These are phyloP conservation scores for Pituophis catenifer DNA, from an alignment of 2,113 vertebrate genomes.

Conservation along the genomic window DNA sequence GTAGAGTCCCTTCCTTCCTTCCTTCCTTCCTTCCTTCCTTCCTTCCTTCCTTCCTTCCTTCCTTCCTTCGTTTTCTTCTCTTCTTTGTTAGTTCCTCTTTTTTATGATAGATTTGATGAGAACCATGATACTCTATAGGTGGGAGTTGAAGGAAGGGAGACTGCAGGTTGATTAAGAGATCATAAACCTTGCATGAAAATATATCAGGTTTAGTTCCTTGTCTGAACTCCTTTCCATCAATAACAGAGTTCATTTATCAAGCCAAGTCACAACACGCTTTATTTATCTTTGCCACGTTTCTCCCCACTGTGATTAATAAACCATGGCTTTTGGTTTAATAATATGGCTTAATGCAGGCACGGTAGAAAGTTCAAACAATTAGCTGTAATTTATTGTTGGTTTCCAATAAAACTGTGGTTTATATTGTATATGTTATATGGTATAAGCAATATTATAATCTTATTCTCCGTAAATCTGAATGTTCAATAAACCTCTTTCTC, in stretches of 20 bases:
- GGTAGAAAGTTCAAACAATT: not conserved
- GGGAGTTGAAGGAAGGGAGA: not conserved
- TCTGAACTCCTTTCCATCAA: not conserved
- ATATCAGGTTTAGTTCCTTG: not conserved
- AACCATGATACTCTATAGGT: conserved; percentile 3
- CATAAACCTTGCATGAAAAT: not conserved
- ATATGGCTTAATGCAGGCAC: not conserved
- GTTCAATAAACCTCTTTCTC: not conserved
- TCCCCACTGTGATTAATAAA: not conserved
- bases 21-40: not conserved
- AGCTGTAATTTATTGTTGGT: not conserved
- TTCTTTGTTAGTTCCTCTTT: not conserved
- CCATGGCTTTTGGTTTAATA: not conserved
- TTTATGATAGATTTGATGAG: not conserved
- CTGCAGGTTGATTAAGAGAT: not conserved
- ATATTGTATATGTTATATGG: too few relatives aligned
- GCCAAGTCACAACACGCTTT: not conserved
- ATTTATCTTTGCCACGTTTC: not conserved
- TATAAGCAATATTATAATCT: not conserved
- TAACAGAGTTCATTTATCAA: not conserved
- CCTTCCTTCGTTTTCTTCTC: not conserved
- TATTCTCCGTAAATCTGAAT: not conserved
- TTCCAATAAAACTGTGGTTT: too few relatives aligned
- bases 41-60: not conserved
- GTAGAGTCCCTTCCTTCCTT: not conserved